Evolutionary conservation across 35 echinoderm and acorn worm genomes (phyloP).

Genomic region (Apostichopus parvimensis): DNA sequence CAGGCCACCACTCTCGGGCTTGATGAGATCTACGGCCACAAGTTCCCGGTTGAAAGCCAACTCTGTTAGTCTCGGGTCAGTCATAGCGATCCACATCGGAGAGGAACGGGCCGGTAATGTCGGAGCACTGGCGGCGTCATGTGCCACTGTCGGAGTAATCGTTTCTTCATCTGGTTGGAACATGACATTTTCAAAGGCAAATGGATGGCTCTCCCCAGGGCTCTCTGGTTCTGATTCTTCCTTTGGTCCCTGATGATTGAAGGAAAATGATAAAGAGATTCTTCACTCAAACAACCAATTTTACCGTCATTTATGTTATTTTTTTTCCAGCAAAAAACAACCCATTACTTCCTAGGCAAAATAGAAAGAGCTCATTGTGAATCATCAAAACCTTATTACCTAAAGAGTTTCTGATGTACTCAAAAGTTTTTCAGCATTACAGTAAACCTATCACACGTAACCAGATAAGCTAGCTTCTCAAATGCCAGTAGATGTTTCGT

Average conservation of each 20-base stretch:
- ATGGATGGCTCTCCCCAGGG: slow-evolving; percentile 58
- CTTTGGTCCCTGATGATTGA: not conserved
- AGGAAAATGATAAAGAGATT: not conserved
- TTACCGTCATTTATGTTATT: not conserved
- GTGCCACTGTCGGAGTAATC: slow-evolving; percentile 14
- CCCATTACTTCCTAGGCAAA: too few species aligned
- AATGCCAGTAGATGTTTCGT: too few species aligned
- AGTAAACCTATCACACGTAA: too few species aligned
- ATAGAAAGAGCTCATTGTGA: too few species aligned
- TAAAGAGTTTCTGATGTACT: too few species aligned
- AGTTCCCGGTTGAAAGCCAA: slow-evolving; percentile 85
- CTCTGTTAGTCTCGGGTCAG: slow-evolving; percentile 52
- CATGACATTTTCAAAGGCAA: slow-evolving; percentile 77
- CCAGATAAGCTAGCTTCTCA: too few species aligned
- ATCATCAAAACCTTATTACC: too few species aligned
- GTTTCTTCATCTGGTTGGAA: slow-evolving; percentile 67
- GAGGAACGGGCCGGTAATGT: not conserved
- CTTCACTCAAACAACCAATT: not conserved
- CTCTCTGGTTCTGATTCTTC: slow-evolving; percentile 30
- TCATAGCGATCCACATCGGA: slow-evolving; percentile 24
- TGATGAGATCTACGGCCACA: slow-evolving; percentile 70
- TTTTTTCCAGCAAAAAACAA: too few species aligned
- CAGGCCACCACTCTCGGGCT: slow-evolving; percentile 79
- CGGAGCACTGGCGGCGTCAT: slow-evolving; percentile 48
- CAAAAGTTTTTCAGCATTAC: too few species aligned